A percentile compares a stretch with the other conserved stretches of the same genome.
phyloP scores from a whole-genome alignment of 2,113 vertebrate species.

The Lamprologus callipterus region DNA sequence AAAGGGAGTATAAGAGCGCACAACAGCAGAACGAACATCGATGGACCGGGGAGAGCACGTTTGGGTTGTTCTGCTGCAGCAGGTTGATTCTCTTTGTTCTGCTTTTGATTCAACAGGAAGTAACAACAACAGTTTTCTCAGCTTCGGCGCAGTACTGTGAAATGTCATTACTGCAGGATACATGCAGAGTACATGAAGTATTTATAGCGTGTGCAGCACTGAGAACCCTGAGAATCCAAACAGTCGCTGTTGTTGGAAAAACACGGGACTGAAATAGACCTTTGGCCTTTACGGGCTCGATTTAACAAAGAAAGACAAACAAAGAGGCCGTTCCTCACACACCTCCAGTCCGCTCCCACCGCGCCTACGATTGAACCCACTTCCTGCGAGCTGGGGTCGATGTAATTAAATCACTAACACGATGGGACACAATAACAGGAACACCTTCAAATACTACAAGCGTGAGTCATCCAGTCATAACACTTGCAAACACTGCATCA shows the following conservation, averaged over 20 bases:
- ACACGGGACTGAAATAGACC: background rate
- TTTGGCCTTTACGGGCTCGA: conserved; percentile 22
- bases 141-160: accelerated
- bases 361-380: conserved; percentile 9
- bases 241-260: background rate
- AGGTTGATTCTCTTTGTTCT: background rate
- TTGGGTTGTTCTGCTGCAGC: background rate
- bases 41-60: accelerated
- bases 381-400: conserved; percentile 1
- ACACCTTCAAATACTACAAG: background rate
- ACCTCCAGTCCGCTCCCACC: conserved; percentile 8
- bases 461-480: background rate
- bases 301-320: conserved; percentile 28
- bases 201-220: background rate
- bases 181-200: background rate
- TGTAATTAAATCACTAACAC: background rate
- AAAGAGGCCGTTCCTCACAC: background rate
- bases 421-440: background rate
- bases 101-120: background rate
- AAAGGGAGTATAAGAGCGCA: background rate
- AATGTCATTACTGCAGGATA: background rate
- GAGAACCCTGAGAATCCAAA: conserved; percentile 10
- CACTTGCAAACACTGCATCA: background rate
- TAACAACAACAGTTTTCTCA: background rate
- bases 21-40: background rate